phyloP scores from a whole-genome alignment of 2,113 vertebrate genomes.

The Lates calcarifer region DNA sequence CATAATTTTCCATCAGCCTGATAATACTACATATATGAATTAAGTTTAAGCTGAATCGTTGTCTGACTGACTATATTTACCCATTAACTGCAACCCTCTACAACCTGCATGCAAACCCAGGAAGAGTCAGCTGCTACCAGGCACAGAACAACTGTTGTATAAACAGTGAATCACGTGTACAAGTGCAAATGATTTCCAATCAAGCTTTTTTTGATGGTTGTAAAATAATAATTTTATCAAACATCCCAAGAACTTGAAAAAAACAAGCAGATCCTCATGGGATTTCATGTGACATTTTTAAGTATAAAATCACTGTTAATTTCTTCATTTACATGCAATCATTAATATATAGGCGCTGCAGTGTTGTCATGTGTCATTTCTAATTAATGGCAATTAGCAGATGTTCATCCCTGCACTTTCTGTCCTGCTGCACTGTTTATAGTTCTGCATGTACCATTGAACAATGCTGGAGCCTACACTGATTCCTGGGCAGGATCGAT shows the following conservation, averaged over 20 bases:
- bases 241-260: background rate
- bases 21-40: background rate
- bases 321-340: background rate
- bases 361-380: constrained; percentile 31
- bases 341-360: background rate
- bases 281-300: constrained; percentile 4
- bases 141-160: background rate
- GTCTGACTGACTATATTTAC: background rate
- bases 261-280: background rate
- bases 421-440: background rate
- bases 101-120: background rate
- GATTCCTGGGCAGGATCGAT: constrained; percentile 8
- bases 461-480: background rate
- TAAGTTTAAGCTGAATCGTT: background rate
- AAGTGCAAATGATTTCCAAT: background rate
- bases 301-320: background rate
- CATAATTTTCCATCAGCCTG: background rate
- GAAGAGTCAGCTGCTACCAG: background rate
- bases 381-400: constrained; percentile 30
- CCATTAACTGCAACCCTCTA: background rate
- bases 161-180: background rate
- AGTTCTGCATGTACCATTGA: background rate
- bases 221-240: background rate
- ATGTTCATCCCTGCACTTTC: background rate
- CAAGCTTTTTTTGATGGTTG: background rate